phyloP scores from a whole-genome alignment of 2,797 vertebrate genomes.

The Oreochromis mossambicus region DNA sequence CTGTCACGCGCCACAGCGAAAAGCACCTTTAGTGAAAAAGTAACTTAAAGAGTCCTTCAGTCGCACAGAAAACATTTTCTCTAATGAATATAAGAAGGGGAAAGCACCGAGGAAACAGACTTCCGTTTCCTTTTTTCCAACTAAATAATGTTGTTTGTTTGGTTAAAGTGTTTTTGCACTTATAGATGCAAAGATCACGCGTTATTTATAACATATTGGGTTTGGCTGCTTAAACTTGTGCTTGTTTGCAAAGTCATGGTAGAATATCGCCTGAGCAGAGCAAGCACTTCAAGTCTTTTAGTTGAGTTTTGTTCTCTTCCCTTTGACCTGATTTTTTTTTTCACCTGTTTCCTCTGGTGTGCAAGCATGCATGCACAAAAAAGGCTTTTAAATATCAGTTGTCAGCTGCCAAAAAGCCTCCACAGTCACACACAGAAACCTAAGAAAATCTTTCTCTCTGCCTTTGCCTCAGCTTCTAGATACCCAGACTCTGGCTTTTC shows the following conservation, averaged over 20 bases:
- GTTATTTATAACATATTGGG: neutral
- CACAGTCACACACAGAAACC: conserved; percentile 38
- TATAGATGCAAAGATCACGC: neutral
- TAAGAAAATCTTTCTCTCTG: conserved; percentile 13
- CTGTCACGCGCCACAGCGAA: conserved; percentile 25
- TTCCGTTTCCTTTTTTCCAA: neutral
- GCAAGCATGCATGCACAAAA: conserved; percentile 50
- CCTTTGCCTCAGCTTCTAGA: conserved; percentile 31
- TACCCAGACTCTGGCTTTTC: conserved; percentile 16
- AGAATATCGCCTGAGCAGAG: conserved; percentile 1
- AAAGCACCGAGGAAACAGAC: neutral
- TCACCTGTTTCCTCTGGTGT: conserved; percentile 38
- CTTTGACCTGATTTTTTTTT: conserved; percentile 47
- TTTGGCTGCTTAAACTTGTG: neutral
- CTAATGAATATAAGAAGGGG: neutral
- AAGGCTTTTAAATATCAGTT: conserved; percentile 62
- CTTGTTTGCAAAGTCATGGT: conserved; percentile 26
- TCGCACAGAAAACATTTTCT: neutral
- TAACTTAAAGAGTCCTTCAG: neutral
- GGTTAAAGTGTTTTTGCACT: neutral
- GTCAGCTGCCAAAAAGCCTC: conserved; percentile 53
- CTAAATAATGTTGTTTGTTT: neutral
- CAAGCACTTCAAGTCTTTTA: conserved; percentile 35
- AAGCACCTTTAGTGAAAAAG: conserved; percentile 8
- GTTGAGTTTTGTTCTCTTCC: conserved; percentile 41